Percentiles rank a stretch among this genome's conserved stretches.
These are phyloP conservation scores for Pilophorus perplexus DNA, from an alignment of 2,888 invertebrate species.

Conservation along the genomic window DNA sequence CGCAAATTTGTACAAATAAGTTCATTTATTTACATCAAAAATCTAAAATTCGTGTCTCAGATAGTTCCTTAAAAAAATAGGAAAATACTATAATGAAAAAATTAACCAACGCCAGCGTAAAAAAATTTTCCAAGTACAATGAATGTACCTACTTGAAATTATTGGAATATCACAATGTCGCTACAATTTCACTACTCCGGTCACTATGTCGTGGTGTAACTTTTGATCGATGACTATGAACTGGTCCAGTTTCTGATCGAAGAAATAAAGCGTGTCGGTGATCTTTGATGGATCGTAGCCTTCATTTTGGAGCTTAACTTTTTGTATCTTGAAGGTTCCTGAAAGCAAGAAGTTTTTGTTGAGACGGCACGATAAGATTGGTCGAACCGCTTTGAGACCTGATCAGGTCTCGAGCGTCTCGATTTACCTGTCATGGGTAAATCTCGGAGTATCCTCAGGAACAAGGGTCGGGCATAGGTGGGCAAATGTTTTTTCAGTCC, in stretches of 20 bases:
- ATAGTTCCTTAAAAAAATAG: no score
- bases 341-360: conserved; percentile 49
- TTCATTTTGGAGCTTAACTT: conserved; percentile 85
- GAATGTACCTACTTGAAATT: no score
- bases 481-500: conserved; percentile 54
- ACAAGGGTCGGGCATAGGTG: conserved; percentile 60
- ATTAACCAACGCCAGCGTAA: no score
- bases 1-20: no score
- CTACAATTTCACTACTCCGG: conserved; percentile 26
- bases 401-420: no score
- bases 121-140: no score
- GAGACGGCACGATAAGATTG: not conserved
- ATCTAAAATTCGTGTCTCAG: no score
- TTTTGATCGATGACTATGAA: conserved; percentile 54
- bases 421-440: conserved; percentile 66
- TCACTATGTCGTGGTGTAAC: conserved; percentile 48
- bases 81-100: no score
- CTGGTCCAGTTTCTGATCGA: conserved; percentile 52
- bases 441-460: conserved; percentile 56
- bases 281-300: conserved; percentile 69
- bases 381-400: not conserved
- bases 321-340: conserved; percentile 98
- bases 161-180: not conserved
- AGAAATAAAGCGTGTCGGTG: conserved; percentile 55
- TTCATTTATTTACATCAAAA: no score